These are phyloP conservation scores for Psophia crepitans DNA, from an alignment of 2,113 vertebrate genomes.

Conservation along the genomic window DNA sequence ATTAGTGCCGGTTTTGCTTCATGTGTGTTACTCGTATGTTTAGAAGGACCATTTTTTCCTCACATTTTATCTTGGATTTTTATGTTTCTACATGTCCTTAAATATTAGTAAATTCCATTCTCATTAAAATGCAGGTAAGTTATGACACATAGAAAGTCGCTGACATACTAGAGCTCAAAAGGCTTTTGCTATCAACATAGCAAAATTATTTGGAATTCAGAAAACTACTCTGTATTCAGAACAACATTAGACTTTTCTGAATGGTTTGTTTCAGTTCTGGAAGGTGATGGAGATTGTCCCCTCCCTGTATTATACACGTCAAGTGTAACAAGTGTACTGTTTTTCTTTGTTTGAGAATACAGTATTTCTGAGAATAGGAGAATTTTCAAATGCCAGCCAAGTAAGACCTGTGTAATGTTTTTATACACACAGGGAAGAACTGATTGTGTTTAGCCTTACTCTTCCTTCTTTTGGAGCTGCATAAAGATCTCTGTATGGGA, in stretches of 20 bases:
- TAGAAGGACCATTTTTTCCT: fast-evolving
- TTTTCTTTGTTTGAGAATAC: not conserved
- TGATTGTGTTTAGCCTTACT: not conserved
- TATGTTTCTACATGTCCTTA: not conserved
- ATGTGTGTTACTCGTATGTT: not conserved
- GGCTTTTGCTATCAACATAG: not conserved
- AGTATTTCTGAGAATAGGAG: not conserved
- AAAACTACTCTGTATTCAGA: not conserved
- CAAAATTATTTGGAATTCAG: not conserved
- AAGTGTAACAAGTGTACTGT: not conserved
- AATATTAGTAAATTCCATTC: not conserved
- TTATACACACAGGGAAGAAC: not conserved
- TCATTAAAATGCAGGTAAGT: not conserved
- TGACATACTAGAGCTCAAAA: not conserved
- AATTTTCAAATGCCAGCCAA: not conserved
- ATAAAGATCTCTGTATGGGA: not conserved
- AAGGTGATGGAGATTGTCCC: not conserved
- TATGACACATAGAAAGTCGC: not conserved
- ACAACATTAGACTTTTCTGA: not conserved
- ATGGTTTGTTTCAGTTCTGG: not conserved
- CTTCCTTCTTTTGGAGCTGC: not conserved
- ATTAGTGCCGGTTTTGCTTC: not conserved
- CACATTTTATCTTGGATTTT: not conserved
- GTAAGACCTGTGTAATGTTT: not conserved
- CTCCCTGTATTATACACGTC: not conserved